Evolutionary conservation across 2,113 vertebrate species (phyloP).

Genomic region (Xiphophorus couchianus): DNA sequence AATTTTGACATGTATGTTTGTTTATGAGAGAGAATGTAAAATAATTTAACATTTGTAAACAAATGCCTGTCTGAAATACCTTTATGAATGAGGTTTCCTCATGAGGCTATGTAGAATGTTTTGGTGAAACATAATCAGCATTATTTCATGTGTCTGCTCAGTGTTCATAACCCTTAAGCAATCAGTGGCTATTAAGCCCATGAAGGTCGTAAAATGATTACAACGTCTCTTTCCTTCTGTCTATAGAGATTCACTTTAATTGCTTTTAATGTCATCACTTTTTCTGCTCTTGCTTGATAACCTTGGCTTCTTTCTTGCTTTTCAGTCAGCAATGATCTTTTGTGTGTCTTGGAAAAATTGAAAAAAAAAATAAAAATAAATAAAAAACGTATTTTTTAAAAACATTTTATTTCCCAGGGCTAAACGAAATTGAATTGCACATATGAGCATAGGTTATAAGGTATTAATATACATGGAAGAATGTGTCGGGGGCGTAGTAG

Average conservation of each 20-base stretch:
- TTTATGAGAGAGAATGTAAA: background rate
- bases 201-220: constrained; percentile 23
- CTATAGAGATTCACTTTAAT: constrained; percentile 32
- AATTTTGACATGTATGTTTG: background rate
- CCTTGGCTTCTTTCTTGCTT: constrained; percentile 1
- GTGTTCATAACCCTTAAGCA: constrained; percentile 46
- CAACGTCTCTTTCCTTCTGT: constrained; percentile 17
- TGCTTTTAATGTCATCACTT: constrained; percentile 35
- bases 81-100: constrained; percentile 26
- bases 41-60: background rate
- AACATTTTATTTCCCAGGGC: constrained; percentile 19
- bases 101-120: constrained; percentile 7
- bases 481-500: constrained; percentile 34
- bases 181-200: constrained; percentile 43
- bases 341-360: constrained; percentile 17
- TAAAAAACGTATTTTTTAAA: constrained; percentile 25
- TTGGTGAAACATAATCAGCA: constrained; percentile 40
- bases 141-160: constrained; percentile 25
- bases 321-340: constrained; percentile 25
- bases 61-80: background rate
- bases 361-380: background rate
- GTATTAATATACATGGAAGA: constrained; percentile 60
- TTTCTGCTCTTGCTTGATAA: background rate
- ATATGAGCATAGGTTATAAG: constrained; percentile 57
- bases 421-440: constrained; percentile 39